A percentile compares a stretch with the other conserved stretches of the same genome.
Conservation (phyloP, 2,113 vertebrate species). For the Cryptotis parvus region DNA sequence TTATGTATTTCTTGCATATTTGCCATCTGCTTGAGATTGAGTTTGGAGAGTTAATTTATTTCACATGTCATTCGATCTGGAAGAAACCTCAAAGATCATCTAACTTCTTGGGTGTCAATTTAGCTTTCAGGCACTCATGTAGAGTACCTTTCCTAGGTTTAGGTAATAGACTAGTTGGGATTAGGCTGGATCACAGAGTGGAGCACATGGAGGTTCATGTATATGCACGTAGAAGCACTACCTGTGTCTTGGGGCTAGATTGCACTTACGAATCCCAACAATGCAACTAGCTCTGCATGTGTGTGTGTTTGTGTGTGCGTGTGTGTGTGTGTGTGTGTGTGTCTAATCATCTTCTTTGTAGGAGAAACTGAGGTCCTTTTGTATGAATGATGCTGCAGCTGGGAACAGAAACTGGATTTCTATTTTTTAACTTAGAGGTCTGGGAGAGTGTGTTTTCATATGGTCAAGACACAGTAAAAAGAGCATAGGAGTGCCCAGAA, state of each 20-base stretch:
- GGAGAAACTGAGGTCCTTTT: neutral
- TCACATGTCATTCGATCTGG: slow-evolving; percentile 40
- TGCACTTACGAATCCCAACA: neutral
- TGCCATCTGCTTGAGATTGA: slow-evolving; percentile 57
- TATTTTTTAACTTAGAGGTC: neutral
- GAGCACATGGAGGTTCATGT: no score
- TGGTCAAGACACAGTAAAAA: neutral
- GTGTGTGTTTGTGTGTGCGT: no score
- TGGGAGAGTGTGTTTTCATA: neutral
- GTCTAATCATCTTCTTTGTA: slow-evolving; percentile 36
- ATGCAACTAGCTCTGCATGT: neutral
- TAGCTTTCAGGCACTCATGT: neutral
- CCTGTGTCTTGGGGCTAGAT: neutral
- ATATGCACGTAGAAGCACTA: no score
- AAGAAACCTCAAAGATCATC: slow-evolving; percentile 18
- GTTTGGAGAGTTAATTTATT: slow-evolving; percentile 65
- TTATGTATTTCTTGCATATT: slow-evolving; percentile 43
- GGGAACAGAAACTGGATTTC: neutral
- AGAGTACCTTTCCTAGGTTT: neutral
- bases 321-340: no score
- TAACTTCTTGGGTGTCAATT: neutral
- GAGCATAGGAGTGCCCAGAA: neutral
- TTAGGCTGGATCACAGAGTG: neutral
- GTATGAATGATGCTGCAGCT: neutral
- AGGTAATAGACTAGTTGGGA: neutral